Evolutionary conservation across 2,888 invertebrate genomes (phyloP).

Genomic region (Meteorus colon): DNA sequence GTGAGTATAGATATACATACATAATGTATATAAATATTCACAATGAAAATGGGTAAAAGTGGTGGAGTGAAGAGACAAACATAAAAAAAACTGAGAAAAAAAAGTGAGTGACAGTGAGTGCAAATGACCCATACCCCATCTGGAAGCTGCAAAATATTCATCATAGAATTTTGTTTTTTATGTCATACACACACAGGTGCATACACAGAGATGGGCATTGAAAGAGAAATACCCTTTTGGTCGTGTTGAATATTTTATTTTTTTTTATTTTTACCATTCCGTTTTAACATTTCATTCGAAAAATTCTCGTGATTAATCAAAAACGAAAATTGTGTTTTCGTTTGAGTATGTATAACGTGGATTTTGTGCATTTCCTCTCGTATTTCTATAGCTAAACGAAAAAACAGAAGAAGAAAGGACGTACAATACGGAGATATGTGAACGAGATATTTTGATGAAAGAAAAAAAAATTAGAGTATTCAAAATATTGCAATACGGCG

Average conservation of each 20-base stretch:
- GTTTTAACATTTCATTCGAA: neutral
- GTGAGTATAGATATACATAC: too few species aligned
- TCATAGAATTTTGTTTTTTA: constrained; percentile 23
- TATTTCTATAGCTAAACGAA: neutral
- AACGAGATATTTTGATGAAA: neutral
- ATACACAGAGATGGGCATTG: neutral
- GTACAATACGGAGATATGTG: neutral
- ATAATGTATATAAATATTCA: neutral
- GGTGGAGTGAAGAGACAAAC: neutral
- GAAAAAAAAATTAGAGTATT: neutral
- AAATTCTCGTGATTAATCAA: neutral
- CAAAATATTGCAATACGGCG: neutral
- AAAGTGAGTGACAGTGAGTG: neutral
- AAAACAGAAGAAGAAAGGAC: constrained; percentile 17
- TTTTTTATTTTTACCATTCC: neutral
- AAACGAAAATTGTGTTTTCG: too few species aligned
- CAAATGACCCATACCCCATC: neutral
- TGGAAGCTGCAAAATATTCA: constrained; percentile 16
- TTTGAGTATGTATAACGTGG: neutral
- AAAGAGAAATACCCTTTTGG: neutral
- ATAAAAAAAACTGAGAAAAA: neutral
- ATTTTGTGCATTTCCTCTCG: neutral
- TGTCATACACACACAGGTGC: neutral
- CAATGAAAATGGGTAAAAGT: neutral
- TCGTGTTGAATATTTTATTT: neutral